These are phyloP conservation scores for Diadophis punctatus DNA, from an alignment of 2,113 vertebrate genomes.

Conservation along the genomic window DNA sequence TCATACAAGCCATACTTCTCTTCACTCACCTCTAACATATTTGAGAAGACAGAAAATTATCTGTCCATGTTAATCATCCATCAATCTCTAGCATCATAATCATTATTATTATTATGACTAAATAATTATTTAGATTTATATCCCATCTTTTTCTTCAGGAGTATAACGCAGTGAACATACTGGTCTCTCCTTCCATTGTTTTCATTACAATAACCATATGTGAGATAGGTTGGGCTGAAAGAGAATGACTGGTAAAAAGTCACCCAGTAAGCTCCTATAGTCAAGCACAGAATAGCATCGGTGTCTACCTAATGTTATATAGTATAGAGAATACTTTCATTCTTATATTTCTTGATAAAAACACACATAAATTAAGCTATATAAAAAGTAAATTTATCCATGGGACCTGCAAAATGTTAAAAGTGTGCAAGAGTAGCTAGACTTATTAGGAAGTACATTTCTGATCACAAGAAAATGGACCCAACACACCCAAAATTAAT, in stretches of 20 bases:
- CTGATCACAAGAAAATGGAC: not conserved
- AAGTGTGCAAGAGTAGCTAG: not conserved
- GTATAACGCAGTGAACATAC: not conserved
- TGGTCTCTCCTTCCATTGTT: not conserved
- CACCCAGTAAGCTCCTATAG: not conserved
- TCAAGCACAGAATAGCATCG: not conserved
- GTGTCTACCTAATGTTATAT: not conserved
- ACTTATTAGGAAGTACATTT: not conserved
- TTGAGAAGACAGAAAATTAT: not conserved
- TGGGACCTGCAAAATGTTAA: not conserved
- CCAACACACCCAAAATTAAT: not conserved
- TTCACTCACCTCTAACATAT: not conserved
- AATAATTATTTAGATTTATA: not conserved
- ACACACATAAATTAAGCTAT: not conserved
- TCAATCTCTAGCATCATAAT: not conserved
- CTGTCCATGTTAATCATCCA: not conserved
- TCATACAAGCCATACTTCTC: not conserved
- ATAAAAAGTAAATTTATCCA: not conserved
- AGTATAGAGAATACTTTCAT: not conserved
- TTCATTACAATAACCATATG: not conserved
- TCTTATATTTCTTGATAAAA: not conserved
- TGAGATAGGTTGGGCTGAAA: not conserved
- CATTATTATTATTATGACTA: not conserved
- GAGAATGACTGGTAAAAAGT: not conserved
- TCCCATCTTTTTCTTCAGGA: not conserved